Percentiles rank a stretch among this genome's conserved stretches.
phyloP scores from a whole-genome alignment of 2,888 invertebrate genomes.

The Vanessa cardui region DNA sequence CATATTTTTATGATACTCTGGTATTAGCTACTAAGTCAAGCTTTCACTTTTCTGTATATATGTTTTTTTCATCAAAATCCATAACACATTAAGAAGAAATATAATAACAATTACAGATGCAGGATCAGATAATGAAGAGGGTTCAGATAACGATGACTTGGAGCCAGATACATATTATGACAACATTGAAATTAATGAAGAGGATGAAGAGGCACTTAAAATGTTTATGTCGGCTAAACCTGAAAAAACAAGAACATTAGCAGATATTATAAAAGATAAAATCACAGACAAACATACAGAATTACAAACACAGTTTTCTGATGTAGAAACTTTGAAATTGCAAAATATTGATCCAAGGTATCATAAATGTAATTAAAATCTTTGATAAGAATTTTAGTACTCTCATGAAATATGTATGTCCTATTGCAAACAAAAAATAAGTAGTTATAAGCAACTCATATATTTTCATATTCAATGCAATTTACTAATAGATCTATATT shows the following conservation, averaged over 20 bases:
- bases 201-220: conserved; percentile 94
- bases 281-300: conserved; percentile 96
- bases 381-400: background rate
- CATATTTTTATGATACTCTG: too few species aligned
- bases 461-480: too few species aligned
- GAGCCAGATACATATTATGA: conserved; percentile 86
- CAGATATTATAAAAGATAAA: conserved; percentile 96
- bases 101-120: conserved; percentile 50
- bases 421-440: too few species aligned
- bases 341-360: conserved; percentile 92
- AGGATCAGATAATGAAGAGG: conserved; percentile 72
- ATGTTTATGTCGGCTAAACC: conserved; percentile 85
- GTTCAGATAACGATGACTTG: conserved; percentile 79
- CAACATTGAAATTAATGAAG: conserved; percentile 90
- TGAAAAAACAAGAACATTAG: conserved; percentile 87
- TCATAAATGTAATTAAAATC: background rate
- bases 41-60: too few species aligned
- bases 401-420: background rate
- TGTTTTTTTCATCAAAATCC: too few species aligned
- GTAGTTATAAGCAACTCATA: too few species aligned
- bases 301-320: conserved; percentile 92
- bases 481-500: too few species aligned
- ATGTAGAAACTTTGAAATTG: conserved; percentile 88
- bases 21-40: too few species aligned
- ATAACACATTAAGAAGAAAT: too few species aligned